A percentile compares a stretch with the other conserved stretches of the same genome.
phyloP scores from a whole-genome alignment of 2,113 vertebrate species.

The Choloepus hoffmanni region DNA sequence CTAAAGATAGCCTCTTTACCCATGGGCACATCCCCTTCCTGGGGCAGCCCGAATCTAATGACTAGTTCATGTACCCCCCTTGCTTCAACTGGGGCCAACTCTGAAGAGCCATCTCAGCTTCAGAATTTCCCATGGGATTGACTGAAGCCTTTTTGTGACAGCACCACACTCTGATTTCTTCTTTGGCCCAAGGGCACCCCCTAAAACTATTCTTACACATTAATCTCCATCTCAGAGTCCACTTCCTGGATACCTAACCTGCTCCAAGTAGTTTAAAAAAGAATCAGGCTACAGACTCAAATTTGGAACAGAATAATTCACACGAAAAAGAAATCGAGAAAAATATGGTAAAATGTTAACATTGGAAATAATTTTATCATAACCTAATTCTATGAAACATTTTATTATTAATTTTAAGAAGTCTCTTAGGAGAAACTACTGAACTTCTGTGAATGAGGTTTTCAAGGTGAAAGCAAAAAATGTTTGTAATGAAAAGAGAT shows the following conservation, averaged over 20 bases:
- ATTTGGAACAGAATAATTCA: constrained; percentile 17
- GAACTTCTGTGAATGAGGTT: neutral
- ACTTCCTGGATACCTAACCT: neutral
- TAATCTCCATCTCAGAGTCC: neutral
- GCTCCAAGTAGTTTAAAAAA: neutral
- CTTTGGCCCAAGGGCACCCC: neutral
- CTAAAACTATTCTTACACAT: neutral
- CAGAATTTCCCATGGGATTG: neutral
- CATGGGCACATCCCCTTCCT: neutral
- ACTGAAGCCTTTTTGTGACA: neutral
- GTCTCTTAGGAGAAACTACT: neutral
- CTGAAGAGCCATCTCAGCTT: neutral
- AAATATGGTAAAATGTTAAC: neutral
- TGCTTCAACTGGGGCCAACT: neutral
- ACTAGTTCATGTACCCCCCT: neutral
- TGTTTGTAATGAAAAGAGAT: neutral
- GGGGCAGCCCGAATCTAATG: neutral
- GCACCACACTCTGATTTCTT: neutral
- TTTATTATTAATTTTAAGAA: neutral
- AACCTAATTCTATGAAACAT: neutral
- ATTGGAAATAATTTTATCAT: neutral
- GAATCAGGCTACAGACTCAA: neutral
- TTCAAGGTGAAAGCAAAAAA: constrained; percentile 8
- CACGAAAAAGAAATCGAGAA: neutral
- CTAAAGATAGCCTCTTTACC: neutral